Evolutionary conservation across 2,113 vertebrate genomes (phyloP).

Genomic region (Stegastes partitus): DNA sequence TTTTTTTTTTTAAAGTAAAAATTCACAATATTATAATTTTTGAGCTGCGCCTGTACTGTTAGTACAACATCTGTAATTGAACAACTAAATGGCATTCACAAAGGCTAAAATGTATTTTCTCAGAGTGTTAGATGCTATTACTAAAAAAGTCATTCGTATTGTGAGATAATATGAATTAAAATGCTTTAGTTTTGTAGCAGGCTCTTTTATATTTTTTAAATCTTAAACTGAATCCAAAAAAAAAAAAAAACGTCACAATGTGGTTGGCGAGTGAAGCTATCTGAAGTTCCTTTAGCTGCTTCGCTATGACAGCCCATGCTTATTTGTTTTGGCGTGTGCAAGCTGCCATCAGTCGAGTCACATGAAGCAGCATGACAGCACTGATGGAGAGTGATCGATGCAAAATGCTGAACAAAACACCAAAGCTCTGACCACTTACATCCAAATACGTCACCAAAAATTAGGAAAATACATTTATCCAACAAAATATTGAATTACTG

Average conservation of each 20-base stretch:
- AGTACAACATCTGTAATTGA: too few species aligned
- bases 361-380: conserved; percentile 21
- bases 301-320: conserved; percentile 2
- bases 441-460: neutral
- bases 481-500: neutral
- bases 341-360: conserved; percentile 37
- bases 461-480: neutral
- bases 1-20: too few species aligned
- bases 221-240: neutral
- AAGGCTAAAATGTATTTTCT: too few species aligned
- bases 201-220: neutral
- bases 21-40: too few species aligned
- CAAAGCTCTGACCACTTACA: neutral
- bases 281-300: conserved; percentile 2
- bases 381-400: conserved; percentile 25
- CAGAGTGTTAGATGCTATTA: neutral
- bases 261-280: neutral
- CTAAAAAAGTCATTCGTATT: too few species aligned
- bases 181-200: too few species aligned
- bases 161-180: too few species aligned
- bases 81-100: too few species aligned
- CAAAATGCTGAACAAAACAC: conserved; percentile 1
- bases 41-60: too few species aligned
- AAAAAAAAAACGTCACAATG: neutral
- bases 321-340: conserved; percentile 40